Evolutionary conservation across 2,113 vertebrate genomes (phyloP), one percentile per base, ranked within the genome.

Genomic region (Crypturellus undulatus): DNA sequence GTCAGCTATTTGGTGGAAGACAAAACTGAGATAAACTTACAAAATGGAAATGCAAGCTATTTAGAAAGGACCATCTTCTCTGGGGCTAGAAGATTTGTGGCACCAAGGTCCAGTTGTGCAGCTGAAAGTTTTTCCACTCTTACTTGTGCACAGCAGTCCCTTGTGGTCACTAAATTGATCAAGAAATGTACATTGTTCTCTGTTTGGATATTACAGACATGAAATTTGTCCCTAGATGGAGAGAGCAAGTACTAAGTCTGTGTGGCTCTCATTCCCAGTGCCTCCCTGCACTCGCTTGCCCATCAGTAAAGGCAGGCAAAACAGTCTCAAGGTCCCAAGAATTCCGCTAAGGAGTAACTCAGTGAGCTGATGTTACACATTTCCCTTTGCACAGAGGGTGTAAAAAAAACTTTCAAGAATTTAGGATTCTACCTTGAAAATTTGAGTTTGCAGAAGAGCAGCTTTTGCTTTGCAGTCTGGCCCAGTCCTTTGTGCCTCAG

Each of bases 291-390:
- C 12, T 38, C 10, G 9, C 9, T 38, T 34, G 40, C 67, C 25
- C 11, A 43, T 13, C 10, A 52, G 7, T 10, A 34, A 84, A 47
- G 22, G 13, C 40, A 65, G 19, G 21, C 24, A 45, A 28, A 36
- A 51, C 26, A 19, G 58, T 69, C 4, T 15, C 16, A 9, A 18
- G 30, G 47, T 80, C 10, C 7, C n/a, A 21, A 0, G 0, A 3
- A 4, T 40, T 36, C 8, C 38, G 76, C 7, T 0, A 21, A 45
- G 4, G 24, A 45, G 4, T 62, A 77, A 87, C 49, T 8, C 30
- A 19, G 43, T 17, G 15, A 70, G 52, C 13, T 0, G 5, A 2
- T 34, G 21, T 30, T 42, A 72, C 3, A 5, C 7, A 12, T 32
- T 42, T 40, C 75, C 13, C 20, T 34, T 43, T 81, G 67, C 64